Conservation (phyloP, 2,797 vertebrate species). For the Fratercula arctica region DNA sequence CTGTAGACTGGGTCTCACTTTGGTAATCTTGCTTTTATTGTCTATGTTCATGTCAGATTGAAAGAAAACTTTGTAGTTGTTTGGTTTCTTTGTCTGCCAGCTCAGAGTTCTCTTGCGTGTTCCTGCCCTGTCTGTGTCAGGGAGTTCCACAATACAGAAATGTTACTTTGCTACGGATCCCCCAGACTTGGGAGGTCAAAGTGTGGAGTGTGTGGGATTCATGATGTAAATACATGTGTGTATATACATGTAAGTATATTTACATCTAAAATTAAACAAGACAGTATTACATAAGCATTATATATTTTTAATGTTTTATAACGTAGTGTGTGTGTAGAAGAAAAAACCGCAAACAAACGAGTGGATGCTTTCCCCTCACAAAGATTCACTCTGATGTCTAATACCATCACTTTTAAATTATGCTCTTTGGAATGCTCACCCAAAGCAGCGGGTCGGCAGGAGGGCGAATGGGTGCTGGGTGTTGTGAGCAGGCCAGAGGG, state of each 20-base stretch:
- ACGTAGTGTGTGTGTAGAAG: background rate
- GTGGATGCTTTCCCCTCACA: background rate
- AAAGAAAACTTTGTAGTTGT: background rate
- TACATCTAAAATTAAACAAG: background rate
- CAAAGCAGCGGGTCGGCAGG: background rate
- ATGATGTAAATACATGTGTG: background rate
- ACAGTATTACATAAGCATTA: background rate
- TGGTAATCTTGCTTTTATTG: background rate
- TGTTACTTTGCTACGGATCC: background rate
- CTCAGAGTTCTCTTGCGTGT: background rate
- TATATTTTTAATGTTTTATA: background rate
- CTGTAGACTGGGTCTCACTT: background rate
- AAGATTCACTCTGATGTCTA: background rate
- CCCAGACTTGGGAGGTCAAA: background rate
- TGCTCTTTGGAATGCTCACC: background rate
- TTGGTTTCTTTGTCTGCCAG: background rate
- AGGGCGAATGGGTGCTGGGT: background rate
- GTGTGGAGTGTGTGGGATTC: background rate
- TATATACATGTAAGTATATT: background rate
- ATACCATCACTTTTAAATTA: rapidly evolving
- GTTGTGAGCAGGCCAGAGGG: background rate
- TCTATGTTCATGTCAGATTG: background rate
- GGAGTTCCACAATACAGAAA: background rate
- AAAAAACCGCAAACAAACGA: background rate
- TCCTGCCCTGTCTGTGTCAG: background rate